Evolutionary conservation across 2,797 vertebrate species (phyloP).

Genomic region (Gallinago nigripennis): DNA sequence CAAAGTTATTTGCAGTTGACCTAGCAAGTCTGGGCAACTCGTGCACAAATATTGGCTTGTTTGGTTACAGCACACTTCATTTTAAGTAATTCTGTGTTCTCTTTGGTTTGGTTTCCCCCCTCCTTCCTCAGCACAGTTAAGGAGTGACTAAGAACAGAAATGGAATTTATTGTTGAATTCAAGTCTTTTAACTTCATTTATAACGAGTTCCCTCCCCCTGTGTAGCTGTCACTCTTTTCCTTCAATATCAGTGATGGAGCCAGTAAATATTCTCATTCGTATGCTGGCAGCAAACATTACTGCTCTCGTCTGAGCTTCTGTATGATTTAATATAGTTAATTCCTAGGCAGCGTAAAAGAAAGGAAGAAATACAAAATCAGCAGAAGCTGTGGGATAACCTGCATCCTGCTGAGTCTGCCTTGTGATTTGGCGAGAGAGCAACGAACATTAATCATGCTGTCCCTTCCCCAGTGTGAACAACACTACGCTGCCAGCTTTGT

Average conservation of each 20-base stretch:
- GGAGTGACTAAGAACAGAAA: not conserved
- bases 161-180: not conserved
- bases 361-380: not conserved
- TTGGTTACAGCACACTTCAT: not conserved
- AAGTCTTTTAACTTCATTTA: not conserved
- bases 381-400: not conserved
- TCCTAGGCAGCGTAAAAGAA: not conserved
- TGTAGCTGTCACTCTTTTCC: not conserved
- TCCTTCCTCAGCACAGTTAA: not conserved
- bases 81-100: not conserved
- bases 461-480: not conserved
- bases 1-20: constrained; percentile 7
- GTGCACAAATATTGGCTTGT: not conserved
- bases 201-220: not conserved
- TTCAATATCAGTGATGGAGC: not conserved
- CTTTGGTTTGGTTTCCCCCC: not conserved
- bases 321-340: not conserved
- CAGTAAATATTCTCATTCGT: not conserved
- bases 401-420: not conserved
- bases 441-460: not conserved
- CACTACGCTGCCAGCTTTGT: not conserved
- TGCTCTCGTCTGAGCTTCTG: not conserved
- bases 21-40: not conserved
- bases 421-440: not conserved
- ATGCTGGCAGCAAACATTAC: not conserved